These are phyloP conservation scores for Trachelus tabidus DNA, from an alignment of 2,888 invertebrate species.

Conservation along the genomic window DNA sequence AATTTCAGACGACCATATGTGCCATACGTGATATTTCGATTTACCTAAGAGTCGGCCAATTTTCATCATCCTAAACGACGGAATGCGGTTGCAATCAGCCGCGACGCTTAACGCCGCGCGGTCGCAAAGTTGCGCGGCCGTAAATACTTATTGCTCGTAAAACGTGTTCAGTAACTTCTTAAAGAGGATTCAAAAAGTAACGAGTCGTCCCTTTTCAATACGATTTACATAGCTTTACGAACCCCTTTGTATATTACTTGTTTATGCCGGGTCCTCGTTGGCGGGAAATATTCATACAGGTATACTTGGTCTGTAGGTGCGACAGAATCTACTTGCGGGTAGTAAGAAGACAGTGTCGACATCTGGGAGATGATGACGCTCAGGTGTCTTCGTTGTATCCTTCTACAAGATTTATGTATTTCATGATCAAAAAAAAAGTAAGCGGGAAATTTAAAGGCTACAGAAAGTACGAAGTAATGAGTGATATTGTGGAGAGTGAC, in stretches of 20 bases:
- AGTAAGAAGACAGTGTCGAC: neutral
- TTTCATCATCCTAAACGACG: conserved; percentile 3
- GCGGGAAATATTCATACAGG: neutral
- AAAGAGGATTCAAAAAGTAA: neutral
- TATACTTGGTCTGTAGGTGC: neutral
- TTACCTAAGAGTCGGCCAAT: neutral
- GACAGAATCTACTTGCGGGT: neutral
- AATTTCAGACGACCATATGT: neutral
- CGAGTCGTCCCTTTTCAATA: neutral
- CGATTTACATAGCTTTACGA: conserved; percentile 10
- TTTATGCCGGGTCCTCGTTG: neutral
- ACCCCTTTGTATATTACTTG: neutral
- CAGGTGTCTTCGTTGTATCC: neutral
- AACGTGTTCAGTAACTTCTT: conserved; percentile 26
- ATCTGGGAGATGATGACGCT: neutral
- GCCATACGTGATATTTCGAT: neutral
- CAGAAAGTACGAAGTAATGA: neutral
- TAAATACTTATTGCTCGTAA: conserved; percentile 32
- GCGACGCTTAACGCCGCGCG: conserved; percentile 5
- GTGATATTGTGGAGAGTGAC: neutral
- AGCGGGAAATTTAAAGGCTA: neutral
- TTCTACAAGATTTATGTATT: neutral
- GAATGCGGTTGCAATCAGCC: conserved; percentile 16
- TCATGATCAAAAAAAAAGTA: neutral
- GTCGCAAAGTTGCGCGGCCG: conserved; percentile 23